Evolutionary conservation across 2,113 vertebrate species (phyloP).

Genomic region (Thunnus maccoyii): DNA sequence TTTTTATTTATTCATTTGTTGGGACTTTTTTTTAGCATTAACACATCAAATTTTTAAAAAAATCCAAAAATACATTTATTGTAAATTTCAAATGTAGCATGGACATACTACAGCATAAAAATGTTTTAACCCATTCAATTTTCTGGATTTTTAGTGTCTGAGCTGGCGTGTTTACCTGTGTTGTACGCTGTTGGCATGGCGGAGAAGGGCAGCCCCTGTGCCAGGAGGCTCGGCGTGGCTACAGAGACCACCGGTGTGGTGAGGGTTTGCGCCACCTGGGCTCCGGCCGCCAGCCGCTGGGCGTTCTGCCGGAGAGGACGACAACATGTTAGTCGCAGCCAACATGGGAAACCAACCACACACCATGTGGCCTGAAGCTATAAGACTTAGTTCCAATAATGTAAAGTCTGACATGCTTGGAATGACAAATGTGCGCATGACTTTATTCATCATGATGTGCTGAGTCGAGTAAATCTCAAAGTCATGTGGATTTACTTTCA

Average conservation of each 20-base stretch:
- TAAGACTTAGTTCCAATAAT: neutral
- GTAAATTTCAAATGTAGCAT: too few relatives aligned
- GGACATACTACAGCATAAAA: too few relatives aligned
- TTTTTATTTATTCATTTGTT: too few relatives aligned
- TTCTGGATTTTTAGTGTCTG: too few relatives aligned
- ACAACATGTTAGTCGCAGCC: neutral
- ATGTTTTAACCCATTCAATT: too few relatives aligned
- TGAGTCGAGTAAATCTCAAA: conserved; percentile 61
- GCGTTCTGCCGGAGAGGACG: conserved; percentile 85
- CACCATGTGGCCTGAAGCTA: neutral
- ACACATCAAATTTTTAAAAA: too few relatives aligned
- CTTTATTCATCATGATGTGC: conserved; percentile 44
- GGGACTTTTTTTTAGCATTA: too few relatives aligned
- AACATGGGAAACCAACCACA: neutral
- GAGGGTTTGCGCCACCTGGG: conserved; percentile 91
- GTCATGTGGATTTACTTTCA: conserved; percentile 54
- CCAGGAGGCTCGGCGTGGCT: conserved; percentile 92
- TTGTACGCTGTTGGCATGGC: conserved; percentile 87
- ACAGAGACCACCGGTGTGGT: conserved; percentile 95
- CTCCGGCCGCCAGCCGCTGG: conserved; percentile 90
- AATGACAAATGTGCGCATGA: conserved; percentile 63
- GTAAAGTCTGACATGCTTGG: conserved; percentile 65
- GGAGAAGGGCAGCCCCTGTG: conserved; percentile 89
- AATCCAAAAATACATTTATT: too few relatives aligned
- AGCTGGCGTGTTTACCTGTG: conserved; percentile 79